phyloP scores from a whole-genome alignment of 1,140 invertebrate species.

The Limonius californicus region DNA sequence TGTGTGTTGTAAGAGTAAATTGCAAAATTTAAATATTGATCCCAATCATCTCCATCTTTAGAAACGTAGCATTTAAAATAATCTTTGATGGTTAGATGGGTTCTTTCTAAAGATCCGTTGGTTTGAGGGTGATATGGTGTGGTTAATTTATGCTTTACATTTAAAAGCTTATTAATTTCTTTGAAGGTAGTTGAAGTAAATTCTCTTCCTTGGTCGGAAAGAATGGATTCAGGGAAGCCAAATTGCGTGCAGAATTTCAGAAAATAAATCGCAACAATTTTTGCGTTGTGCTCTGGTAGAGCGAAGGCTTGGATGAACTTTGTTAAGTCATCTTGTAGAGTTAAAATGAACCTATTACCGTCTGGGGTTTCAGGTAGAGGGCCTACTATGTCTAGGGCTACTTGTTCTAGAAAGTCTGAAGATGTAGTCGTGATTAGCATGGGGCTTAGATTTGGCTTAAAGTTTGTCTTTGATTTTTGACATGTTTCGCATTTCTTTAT shows the following conservation, averaged over 20 bases:
- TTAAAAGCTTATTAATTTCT: background rate
- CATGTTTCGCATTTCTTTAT: background rate
- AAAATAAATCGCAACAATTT: constrained; percentile 34
- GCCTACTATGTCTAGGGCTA: constrained; percentile 34
- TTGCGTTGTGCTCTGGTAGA: constrained; percentile 36
- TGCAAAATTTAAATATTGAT: background rate
- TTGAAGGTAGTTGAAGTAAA: background rate
- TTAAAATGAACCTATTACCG: constrained; percentile 27
- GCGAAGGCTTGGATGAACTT: constrained; percentile 37
- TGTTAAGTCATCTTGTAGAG: constrained; percentile 35
- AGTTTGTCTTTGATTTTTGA: background rate
- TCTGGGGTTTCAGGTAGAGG: constrained; percentile 23
- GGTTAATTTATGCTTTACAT: background rate
- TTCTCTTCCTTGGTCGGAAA: background rate
- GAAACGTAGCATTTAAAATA: background rate
- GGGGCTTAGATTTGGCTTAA: background rate
- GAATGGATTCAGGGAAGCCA: constrained; percentile 23
- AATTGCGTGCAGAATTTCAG: constrained; percentile 32
- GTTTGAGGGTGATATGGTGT: constrained; percentile 10
- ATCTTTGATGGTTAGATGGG: background rate
- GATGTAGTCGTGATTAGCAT: background rate
- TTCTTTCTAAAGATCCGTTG: background rate
- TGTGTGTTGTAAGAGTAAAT: too few species aligned
- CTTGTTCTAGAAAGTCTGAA: background rate
- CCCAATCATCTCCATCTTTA: background rate